These are phyloP conservation scores for Junonia oenone DNA, from an alignment of 2,888 invertebrate genomes.

Conservation along the genomic window DNA sequence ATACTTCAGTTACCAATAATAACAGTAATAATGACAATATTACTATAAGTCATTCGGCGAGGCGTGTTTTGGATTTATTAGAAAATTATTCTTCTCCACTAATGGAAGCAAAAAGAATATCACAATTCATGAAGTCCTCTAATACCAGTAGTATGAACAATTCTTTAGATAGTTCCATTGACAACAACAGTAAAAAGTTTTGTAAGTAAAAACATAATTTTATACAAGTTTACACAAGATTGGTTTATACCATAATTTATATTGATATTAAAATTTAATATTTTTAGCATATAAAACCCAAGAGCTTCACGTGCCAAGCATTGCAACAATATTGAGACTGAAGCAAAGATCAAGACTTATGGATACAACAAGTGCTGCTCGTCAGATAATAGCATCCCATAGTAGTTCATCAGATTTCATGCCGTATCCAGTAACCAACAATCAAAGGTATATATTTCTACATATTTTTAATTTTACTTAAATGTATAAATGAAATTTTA, in stretches of 20 bases:
- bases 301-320: slow-evolving; percentile 81
- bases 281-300: slow-evolving; percentile 52
- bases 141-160: slow-evolving; percentile 27
- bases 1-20: slow-evolving; percentile 42
- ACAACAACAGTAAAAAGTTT: slow-evolving; percentile 28
- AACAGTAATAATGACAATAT: slow-evolving; percentile 39
- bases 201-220: slow-evolving; percentile 31
- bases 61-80: slow-evolving; percentile 87
- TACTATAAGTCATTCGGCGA: slow-evolving; percentile 85
- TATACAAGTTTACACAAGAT: background rate
- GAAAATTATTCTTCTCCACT: slow-evolving; percentile 91
- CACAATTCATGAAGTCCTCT: slow-evolving; percentile 46
- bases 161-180: slow-evolving; percentile 18
- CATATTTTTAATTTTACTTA: background rate
- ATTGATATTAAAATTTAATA: background rate
- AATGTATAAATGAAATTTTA: background rate
- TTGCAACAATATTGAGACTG: slow-evolving; percentile 81
- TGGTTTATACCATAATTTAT: slow-evolving; percentile 4
- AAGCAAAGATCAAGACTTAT: slow-evolving; percentile 80
- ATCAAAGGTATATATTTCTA: slow-evolving; percentile 1
- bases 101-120: slow-evolving; percentile 88
- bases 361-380: slow-evolving; percentile 81
- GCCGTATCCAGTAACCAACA: slow-evolving; percentile 37
- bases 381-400: slow-evolving; percentile 79
- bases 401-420: slow-evolving; percentile 58